A percentile compares a stretch with the other conserved stretches of the same genome.
Conservation (phyloP, 2,113 vertebrate genomes). For the Verasper variegatus region DNA sequence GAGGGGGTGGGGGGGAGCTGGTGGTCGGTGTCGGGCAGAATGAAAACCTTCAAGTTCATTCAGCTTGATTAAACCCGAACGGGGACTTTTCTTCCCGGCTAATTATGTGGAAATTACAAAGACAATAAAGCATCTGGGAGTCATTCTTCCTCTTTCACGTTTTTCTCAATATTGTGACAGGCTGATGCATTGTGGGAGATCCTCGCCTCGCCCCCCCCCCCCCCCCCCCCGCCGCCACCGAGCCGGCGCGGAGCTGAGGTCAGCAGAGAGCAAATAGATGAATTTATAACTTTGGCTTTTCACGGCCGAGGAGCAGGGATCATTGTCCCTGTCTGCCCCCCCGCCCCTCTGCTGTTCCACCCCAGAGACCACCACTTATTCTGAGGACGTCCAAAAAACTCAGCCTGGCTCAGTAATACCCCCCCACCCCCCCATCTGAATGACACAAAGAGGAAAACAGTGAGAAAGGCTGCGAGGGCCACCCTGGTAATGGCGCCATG, state of each 20-base stretch:
- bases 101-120: conserved; percentile 99
- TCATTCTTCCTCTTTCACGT: conserved; percentile 92
- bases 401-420: not conserved
- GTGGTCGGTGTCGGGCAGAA: conserved; percentile 71
- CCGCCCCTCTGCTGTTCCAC: conserved; percentile 81
- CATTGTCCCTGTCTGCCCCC: conserved; percentile 84
- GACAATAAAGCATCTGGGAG: conserved; percentile 99
- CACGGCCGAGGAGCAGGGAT: conserved; percentile 82
- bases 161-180: conserved; percentile 96
- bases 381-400: conserved; percentile 85
- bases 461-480: conserved; percentile 36
- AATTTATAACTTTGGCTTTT: conserved; percentile 99
- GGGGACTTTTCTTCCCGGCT: conserved; percentile 93
- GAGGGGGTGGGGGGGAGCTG: not conserved
- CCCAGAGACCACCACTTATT: conserved; percentile 88
- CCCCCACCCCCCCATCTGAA: conserved; percentile 23
- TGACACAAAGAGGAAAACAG: conserved; percentile 50
- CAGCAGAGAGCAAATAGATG: conserved; percentile 99
- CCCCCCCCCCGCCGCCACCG: no score
- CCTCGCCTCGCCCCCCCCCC: no score
- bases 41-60: conserved; percentile 98
- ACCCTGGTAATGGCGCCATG: conserved; percentile 37
- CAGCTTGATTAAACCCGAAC: conserved; percentile 92
- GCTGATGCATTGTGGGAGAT: conserved; percentile 92
- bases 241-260: conserved; percentile 89